Evolutionary conservation across 2,888 invertebrate genomes (phyloP), one percentile per base, ranked within the genome.

Genomic region (Zygaena filipendulae): DNA sequence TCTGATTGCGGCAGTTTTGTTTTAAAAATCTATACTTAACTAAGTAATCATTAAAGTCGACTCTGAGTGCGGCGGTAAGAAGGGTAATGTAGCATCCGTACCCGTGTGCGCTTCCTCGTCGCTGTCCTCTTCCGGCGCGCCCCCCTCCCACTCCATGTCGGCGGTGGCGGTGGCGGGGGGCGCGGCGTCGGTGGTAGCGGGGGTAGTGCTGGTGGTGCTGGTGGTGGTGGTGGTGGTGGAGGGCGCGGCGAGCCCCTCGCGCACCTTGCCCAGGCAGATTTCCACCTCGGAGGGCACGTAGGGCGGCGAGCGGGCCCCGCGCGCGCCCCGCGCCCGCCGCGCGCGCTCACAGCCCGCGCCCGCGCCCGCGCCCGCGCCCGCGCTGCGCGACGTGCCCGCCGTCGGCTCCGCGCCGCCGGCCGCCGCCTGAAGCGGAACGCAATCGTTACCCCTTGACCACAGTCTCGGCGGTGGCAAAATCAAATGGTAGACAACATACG

Each of bases 221-320:
- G n/a, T 19, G 6, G 20, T 28, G n/a, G n/a, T n/a, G n/a, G n/a
- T n/a, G n/a, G n/a, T n/a, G n/a, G n/a, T n/a, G n/a, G n/a, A n/a
- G n/a, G n/a, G n/a, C n/a, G n/a, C 52, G 10, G 43, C 48, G 5
- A 39, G 37, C 9, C 38, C 41, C 23, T 32, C 32, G 5, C 25
- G 30, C 11, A 36, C 35, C 32, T 52, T 54, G 3, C 54, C 52
- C 13, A 60, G 32, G 27, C 47, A 53, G 25, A 61, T 58, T 37
- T 59, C 53, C 8, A 54, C 58, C 30, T 59, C 58, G 7, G 38
- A 30, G 4, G 40, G 36, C 21, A 32, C 24, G 2, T 36, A n/a
- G n/a, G n/a, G n/a, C n/a, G n/a, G n/a, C n/a, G n/a, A n/a, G n/a
- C n/a, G n/a, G 23, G n/a, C 14, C 27, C 18, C 29, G 16, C 8